Conservation (phyloP, 37 sponge, comb jelly and placozoan genomes). For the Mnemiopsis leidyi region DNA sequence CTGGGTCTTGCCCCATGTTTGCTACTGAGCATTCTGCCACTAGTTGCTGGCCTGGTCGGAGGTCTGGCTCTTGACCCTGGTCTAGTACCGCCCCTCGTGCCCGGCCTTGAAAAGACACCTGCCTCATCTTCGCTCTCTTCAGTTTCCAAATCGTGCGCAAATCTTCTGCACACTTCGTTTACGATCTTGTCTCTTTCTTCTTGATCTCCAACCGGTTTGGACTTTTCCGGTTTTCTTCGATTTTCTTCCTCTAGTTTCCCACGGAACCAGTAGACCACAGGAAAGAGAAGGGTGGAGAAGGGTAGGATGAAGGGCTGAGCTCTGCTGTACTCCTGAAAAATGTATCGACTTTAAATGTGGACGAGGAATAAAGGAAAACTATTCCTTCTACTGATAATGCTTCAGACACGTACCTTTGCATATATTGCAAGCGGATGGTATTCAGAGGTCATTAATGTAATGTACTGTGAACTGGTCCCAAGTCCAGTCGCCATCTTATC, state of each 20-base stretch:
- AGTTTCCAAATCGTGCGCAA: neutral
- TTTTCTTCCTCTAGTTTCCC: neutral
- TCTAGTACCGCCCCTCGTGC: no score
- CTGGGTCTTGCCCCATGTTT: neutral
- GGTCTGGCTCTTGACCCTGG: no score
- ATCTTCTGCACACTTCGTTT: neutral
- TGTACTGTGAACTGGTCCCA: no score
- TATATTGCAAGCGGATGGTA: no score
- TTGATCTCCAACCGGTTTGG: neutral
- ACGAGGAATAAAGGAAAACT: no score
- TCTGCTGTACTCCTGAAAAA: neutral
- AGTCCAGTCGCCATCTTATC: no score
- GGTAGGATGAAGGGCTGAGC: neutral
- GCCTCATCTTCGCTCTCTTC: neutral
- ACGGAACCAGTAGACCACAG: neutral
- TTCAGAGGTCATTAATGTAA: no score
- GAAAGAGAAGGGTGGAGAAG: neutral
- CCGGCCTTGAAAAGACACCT: neutral
- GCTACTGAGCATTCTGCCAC: no score
- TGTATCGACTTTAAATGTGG: no score
- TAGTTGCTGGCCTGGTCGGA: no score
- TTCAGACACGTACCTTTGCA: no score
- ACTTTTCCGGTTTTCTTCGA: neutral
- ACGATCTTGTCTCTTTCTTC: neutral
- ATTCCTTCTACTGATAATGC: no score